Conservation (phyloP, 2,113 vertebrate species). For the Microcebus lehilahytsara region DNA sequence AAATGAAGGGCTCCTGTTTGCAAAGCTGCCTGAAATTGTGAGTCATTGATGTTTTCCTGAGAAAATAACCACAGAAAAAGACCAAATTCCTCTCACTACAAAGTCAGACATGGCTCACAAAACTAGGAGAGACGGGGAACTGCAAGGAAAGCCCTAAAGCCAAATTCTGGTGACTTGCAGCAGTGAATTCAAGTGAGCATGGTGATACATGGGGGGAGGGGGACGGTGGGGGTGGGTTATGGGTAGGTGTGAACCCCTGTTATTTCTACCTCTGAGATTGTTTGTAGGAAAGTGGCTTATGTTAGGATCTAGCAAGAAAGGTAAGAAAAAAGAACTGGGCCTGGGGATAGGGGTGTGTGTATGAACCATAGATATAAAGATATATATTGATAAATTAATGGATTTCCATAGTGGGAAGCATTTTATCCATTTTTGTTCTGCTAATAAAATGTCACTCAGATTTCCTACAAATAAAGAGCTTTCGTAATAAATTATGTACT, state of each 20-base stretch:
- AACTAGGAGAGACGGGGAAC: not conserved
- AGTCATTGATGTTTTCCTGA: not conserved
- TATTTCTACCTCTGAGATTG: not conserved
- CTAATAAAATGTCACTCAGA: slow-evolving; percentile 56
- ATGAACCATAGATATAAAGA: not conserved
- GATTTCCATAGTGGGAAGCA: slow-evolving; percentile 19
- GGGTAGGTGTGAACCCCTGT: no score
- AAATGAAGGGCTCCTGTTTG: slow-evolving; percentile 4
- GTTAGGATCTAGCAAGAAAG: not conserved
- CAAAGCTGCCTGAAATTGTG: not conserved
- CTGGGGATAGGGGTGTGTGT: not conserved
- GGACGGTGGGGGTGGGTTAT: fast-evolving
- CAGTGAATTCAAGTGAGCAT: not conserved
- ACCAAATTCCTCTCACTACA: not conserved
- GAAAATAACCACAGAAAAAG: not conserved
- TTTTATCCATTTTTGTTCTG: slow-evolving; percentile 17
- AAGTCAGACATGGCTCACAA: not conserved
- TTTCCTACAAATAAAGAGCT: slow-evolving; percentile 60
- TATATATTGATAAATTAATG: slow-evolving; percentile 54
- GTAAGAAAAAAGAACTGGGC: not conserved
- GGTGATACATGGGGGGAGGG: fast-evolving
- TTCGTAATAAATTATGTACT: slow-evolving; percentile 73
- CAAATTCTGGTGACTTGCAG: not conserved
- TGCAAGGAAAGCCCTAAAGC: not conserved
- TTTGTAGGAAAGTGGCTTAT: not conserved